Percentiles rank a stretch among this genome's conserved stretches.
These are phyloP conservation scores for Craniophora ligustri DNA, from an alignment of 2,888 invertebrate species.

Conservation along the genomic window DNA sequence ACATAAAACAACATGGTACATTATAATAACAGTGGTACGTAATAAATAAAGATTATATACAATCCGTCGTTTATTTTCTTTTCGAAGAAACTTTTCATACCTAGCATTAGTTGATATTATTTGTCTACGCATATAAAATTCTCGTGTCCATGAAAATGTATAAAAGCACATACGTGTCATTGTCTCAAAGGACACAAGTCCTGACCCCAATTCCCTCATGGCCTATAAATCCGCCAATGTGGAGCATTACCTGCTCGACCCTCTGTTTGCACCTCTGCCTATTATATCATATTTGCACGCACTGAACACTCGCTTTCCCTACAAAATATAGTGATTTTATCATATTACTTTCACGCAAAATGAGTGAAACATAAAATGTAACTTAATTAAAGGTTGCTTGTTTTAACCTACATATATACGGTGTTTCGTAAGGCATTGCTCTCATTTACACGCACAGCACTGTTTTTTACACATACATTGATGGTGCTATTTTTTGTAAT, in stretches of 20 bases:
- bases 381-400: constrained; percentile 27
- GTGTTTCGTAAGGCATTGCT: constrained; percentile 29
- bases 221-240: constrained; percentile 78
- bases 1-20: neutral
- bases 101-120: neutral
- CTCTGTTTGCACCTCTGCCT: constrained; percentile 70
- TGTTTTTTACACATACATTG: no score
- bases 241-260: constrained; percentile 72
- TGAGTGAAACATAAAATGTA: constrained; percentile 8
- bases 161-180: constrained; percentile 61
- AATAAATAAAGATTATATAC: neutral
- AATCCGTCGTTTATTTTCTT: constrained; percentile 3
- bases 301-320: constrained; percentile 37
- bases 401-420: constrained; percentile 12
- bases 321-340: constrained; percentile 34
- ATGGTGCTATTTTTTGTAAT: no score
- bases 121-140: constrained; percentile 20
- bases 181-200: constrained; percentile 74
- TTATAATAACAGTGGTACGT: no score
- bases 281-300: constrained; percentile 58
- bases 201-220: constrained; percentile 76
- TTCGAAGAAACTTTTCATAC: neutral
- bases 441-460: constrained; percentile 24
- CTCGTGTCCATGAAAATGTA: constrained; percentile 45
- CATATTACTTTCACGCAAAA: constrained; percentile 17